Conservation (phyloP, 2,113 vertebrate genomes). For the Trochalopteron elliotii region DNA sequence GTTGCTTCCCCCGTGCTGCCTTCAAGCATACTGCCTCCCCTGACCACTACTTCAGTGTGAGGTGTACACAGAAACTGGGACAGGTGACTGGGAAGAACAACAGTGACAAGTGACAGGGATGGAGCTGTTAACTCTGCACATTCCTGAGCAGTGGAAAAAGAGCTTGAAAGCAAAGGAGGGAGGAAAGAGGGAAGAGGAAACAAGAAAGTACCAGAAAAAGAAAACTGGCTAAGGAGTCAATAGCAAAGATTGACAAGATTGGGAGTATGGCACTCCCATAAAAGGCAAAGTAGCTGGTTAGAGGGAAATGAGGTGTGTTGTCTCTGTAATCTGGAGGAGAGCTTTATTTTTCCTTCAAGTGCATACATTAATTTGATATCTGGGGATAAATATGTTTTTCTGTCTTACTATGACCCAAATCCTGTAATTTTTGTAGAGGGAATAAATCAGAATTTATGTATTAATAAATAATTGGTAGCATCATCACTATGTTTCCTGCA, state of each 20-base stretch:
- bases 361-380: background rate
- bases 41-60: accelerated
- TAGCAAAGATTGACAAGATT: background rate
- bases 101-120: background rate
- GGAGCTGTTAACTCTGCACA: background rate
- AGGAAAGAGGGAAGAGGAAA: background rate
- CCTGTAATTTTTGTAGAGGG: background rate
- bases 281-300: background rate
- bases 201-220: background rate
- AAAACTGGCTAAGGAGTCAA: background rate
- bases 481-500: background rate
- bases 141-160: background rate
- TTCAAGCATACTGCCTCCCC: background rate
- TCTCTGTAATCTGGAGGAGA: background rate
- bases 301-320: background rate
- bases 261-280: background rate
- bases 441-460: background rate
- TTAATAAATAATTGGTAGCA: background rate
- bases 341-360: background rate
- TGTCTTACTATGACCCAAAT: background rate
- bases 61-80: background rate
- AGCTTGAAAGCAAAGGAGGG: background rate
- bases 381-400: background rate
- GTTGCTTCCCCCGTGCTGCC: background rate
- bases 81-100: background rate